These are phyloP conservation scores for Argyra leucocephala DNA, from an alignment of 2,888 invertebrate species.

Conservation along the genomic window DNA sequence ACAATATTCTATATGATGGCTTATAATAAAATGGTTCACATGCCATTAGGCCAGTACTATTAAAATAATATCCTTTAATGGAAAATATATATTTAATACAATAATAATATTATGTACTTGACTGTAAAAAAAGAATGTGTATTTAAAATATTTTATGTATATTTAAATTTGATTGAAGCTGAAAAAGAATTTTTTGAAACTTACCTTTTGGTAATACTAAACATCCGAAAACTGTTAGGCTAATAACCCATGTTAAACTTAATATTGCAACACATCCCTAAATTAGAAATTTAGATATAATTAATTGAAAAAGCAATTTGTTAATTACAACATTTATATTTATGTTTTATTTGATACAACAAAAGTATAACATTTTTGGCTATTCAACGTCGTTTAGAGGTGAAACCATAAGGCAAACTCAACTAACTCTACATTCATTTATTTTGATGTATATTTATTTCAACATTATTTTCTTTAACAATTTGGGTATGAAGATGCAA, in stretches of 20 bases:
- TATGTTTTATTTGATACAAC: too few species aligned
- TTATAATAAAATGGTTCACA: conserved; percentile 81
- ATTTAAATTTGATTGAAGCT: neutral
- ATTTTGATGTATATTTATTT: too few species aligned
- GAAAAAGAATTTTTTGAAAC: conserved; percentile 16
- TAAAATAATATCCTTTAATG: conserved; percentile 67
- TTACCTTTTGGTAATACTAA: conserved; percentile 69
- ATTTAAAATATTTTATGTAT: conserved; percentile 12
- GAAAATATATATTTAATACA: neutral
- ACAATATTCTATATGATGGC: conserved; percentile 60
- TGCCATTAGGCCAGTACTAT: conserved; percentile 72
- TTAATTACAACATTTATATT: too few species aligned
- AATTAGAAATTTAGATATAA: conserved; percentile 20
- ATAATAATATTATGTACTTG: neutral
- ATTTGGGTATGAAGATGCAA: too few species aligned
- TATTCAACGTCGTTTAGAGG: too few species aligned
- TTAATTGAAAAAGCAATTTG: too few species aligned
- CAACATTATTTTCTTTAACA: too few species aligned
- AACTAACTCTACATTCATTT: too few species aligned
- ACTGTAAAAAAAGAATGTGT: conserved; percentile 9
- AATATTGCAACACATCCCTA: conserved; percentile 80
- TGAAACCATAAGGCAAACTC: too few species aligned
- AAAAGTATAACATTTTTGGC: too few species aligned
- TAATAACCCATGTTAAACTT: conserved; percentile 76
- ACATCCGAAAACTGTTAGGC: conserved; percentile 70